phyloP scores from a whole-genome alignment of 2,113 vertebrate species.

The Mirounga angustirostris region DNA sequence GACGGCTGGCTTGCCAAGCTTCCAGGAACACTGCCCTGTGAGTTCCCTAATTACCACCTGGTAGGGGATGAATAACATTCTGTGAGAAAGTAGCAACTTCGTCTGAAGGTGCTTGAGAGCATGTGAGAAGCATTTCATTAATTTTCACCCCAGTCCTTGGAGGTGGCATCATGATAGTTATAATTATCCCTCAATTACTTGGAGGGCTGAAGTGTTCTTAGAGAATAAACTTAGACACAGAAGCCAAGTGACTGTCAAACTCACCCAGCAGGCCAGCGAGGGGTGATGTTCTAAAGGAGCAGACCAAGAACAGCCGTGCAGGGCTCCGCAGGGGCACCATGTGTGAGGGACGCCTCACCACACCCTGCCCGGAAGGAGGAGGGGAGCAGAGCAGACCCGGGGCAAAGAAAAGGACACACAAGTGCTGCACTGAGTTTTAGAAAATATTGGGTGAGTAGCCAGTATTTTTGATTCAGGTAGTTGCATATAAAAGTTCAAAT shows the following conservation, averaged over 20 bases:
- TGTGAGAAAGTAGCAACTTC: constrained; percentile 37
- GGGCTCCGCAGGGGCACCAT: too few relatives aligned
- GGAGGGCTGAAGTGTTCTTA: constrained; percentile 2
- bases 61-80: not conserved
- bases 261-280: not conserved
- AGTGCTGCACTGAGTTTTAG: not conserved
- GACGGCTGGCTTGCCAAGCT: not conserved
- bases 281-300: not conserved
- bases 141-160: constrained; percentile 59
- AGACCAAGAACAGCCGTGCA: accelerated
- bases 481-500: not conserved
- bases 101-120: constrained; percentile 38
- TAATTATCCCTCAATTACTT: constrained; percentile 49
- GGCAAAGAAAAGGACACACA: not conserved
- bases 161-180: not conserved
- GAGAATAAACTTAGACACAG: not conserved
- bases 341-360: accelerated
- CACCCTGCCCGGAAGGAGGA: not conserved
- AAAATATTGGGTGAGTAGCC: not conserved
- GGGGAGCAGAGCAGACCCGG: not conserved
- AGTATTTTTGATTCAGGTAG: not conserved
- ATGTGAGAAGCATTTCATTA: constrained; percentile 64
- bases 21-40: not conserved
- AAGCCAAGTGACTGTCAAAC: not conserved
- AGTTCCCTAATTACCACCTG: constrained; percentile 16